phyloP scores from a whole-genome alignment of 92 coral and sea anemone genomes.

The Actinostola sp. region DNA sequence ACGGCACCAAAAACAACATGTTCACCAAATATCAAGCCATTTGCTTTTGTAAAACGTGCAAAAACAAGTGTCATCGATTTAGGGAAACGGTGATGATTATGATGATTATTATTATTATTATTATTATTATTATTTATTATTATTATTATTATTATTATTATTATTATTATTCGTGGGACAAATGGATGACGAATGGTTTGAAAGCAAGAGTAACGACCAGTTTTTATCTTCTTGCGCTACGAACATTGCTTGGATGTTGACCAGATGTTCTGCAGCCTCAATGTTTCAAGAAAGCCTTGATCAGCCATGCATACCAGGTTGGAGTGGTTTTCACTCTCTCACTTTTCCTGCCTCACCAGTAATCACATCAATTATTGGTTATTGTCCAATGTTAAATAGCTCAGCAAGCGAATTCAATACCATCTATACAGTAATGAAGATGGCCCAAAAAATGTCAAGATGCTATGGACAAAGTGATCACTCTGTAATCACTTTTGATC shows the following conservation, averaged over 20 bases:
- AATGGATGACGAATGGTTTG: conserved; percentile 18
- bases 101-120: too few relatives aligned
- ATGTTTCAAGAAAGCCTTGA: not conserved
- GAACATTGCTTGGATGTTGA: conserved; percentile 23
- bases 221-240: not conserved
- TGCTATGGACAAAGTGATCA: conserved; percentile 48
- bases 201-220: not conserved
- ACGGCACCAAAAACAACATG: too few relatives aligned
- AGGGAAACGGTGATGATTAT: too few relatives aligned
- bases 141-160: too few relatives aligned
- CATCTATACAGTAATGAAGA: conserved; percentile 31
- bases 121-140: too few relatives aligned
- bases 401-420: conserved; percentile 23
- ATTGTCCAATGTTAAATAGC: conserved; percentile 19
- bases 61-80: too few relatives aligned
- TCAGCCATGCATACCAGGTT: conserved; percentile 28
- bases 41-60: too few relatives aligned
- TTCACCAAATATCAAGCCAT: too few relatives aligned
- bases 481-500: conserved; percentile 61
- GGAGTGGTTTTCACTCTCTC: conserved; percentile 46
- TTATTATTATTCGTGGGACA: not conserved
- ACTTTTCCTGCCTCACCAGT: not conserved
- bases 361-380: conserved; percentile 26
- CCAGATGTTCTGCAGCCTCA: not conserved
- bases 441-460: not conserved